Evolutionary conservation across 2,797 vertebrate species (phyloP), one percentile per base, ranked within the genome.

Genomic region (Acanthornis magna): DNA sequence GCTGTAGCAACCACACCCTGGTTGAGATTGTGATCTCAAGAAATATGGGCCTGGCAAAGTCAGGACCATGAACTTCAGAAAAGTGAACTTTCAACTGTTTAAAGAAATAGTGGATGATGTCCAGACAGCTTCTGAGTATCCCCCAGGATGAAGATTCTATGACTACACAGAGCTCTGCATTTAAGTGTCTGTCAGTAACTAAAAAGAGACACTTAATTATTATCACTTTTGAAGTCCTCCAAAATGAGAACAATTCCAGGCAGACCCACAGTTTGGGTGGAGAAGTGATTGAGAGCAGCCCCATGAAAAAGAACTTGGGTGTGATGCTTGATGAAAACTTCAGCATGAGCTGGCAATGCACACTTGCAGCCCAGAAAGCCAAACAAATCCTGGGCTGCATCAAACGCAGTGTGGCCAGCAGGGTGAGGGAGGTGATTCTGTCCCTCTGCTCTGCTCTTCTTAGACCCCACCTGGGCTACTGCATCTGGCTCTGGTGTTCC

Each of bases 1-100:
- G 18, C 20, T 54, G 7, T 27, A 34, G 34, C 0, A 0, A 48
- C 10, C 18, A 42, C 21, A 8, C 4, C 7, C 25, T 40, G 20
- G 4, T 10, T 54, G 40, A 60, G 10, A 9, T 47, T 47, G 16
- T 34, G 21, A 47, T 32, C 34, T 54, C 21, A 54, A 67, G 34
- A 67, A 74, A 34, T 23, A 27, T 2, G 13, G 40, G 7, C 26
- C 26, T 54, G 21, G 34, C 9, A 18, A 34, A 34, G 12, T 47
- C 54, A 38, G n/a, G 29, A 38, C 13, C 18, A 34, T 30, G 15
- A 48, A 48, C n/a, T 42, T 81, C 15, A 32, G 54, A 54, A 60
- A 73, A 67, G 9, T 32, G 11, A 54, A 16, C 21, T 88, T 67
- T 9, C 40, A 67, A 1, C 17, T 81, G 9, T 48, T 74, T 42